phyloP scores from a whole-genome alignment of 2,797 vertebrate species.

The Acestrorhynchus altus region DNA sequence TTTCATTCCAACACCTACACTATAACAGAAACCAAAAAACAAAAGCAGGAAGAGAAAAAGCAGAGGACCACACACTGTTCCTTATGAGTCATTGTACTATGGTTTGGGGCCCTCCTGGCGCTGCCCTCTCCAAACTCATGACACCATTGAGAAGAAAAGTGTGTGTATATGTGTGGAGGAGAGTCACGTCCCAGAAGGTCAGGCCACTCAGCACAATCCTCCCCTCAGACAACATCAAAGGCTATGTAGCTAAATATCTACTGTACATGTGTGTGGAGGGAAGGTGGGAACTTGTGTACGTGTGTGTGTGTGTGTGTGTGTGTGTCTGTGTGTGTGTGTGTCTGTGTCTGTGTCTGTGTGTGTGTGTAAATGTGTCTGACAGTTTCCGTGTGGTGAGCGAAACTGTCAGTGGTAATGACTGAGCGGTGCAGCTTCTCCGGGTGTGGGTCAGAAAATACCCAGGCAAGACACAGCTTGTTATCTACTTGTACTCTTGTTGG shows the following conservation, averaged over 20 bases:
- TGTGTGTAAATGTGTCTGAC: conserved; percentile 40
- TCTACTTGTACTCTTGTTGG: conserved; percentile 47
- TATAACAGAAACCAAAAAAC: conserved; percentile 40
- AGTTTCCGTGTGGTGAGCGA: conserved; percentile 65
- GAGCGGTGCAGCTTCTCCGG: conserved; percentile 62
- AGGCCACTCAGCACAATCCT: conserved; percentile 60
- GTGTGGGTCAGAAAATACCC: conserved; percentile 63
- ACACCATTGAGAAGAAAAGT: conserved; percentile 57
- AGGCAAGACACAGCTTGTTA: conserved; percentile 71
- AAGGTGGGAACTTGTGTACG: not conserved
- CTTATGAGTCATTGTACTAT: conserved; percentile 41
- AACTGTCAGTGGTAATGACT: conserved; percentile 71
- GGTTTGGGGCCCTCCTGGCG: conserved; percentile 43
- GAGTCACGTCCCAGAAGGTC: conserved; percentile 74
- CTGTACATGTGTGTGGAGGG: not conserved
- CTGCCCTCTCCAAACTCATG: conserved; percentile 61
- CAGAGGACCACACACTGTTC: conserved; percentile 2
- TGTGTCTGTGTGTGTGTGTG: conserved; percentile 28
- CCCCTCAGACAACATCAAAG: conserved; percentile 62
- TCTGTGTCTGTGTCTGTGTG: conserved; percentile 13
- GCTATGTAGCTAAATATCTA: conserved; percentile 57
- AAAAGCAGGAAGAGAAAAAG: conserved; percentile 6
- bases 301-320: conserved; percentile 4
- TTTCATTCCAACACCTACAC: conserved; percentile 40
- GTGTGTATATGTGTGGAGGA: conserved; percentile 31